Evolutionary conservation across 2,888 invertebrate genomes (phyloP).

Genomic region (Apamea monoglypha): DNA sequence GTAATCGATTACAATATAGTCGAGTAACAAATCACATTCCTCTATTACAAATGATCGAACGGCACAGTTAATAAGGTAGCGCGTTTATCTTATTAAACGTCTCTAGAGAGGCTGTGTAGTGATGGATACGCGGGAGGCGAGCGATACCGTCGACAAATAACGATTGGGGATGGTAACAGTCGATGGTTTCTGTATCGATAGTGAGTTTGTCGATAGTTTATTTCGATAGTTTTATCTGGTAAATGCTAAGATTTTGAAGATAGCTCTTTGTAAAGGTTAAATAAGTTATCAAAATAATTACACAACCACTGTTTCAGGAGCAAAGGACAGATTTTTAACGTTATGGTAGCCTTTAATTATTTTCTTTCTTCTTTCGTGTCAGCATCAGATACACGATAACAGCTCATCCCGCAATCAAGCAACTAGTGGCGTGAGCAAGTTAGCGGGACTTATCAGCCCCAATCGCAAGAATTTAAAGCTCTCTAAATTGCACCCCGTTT

Average conservation of each 20-base stretch:
- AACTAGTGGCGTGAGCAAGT: not conserved
- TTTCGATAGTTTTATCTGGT: not conserved
- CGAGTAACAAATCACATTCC: constrained; percentile 68
- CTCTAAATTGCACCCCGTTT: not conserved
- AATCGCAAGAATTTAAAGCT: no score
- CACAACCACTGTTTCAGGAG: not conserved
- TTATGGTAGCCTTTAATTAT: not conserved
- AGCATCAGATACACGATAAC: not conserved
- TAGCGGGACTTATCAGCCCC: no score
- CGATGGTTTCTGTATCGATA: constrained; percentile 66
- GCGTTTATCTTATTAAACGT: constrained; percentile 84
- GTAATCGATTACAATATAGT: constrained; percentile 68
- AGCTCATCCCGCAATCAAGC: no score
- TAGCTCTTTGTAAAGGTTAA: not conserved
- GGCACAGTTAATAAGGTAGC: constrained; percentile 85
- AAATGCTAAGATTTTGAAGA: not conserved
- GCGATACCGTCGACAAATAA: constrained; percentile 85
- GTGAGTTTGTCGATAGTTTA: constrained; percentile 1
- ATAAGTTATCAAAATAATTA: not conserved
- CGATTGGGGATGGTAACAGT: constrained; percentile 70
- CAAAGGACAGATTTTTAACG: not conserved
- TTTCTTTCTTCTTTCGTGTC: not conserved
- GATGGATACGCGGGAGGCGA: constrained; percentile 83
- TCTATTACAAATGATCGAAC: constrained; percentile 77
- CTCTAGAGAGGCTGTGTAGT: constrained; percentile 68